Base-by-base conservation (phyloP, 2,888 invertebrate species). In the Macaria notata region DNA sequence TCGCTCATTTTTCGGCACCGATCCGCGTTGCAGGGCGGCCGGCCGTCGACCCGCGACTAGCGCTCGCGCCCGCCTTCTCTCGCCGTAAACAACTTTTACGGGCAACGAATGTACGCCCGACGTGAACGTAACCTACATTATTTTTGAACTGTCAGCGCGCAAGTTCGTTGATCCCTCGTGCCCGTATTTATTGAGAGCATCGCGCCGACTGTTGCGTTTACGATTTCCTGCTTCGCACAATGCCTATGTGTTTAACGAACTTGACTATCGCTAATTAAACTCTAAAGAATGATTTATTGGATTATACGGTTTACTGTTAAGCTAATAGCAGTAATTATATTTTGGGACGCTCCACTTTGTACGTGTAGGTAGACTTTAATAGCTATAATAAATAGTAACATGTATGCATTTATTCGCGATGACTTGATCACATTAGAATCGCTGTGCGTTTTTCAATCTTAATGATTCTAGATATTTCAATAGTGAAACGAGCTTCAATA, bases 51-150 rank as follows among this genome's bases (percentile, higher is more conserved):
- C 81, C 75, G 82, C 73, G 76, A 76, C 73, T 79, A 81, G 76
- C 75, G 75, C 70, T 66, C 68, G 66, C 74, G 70, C 72, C 72
- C 73, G 73, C 75, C 75, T 76, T 75, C 77, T 72, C 78, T 80
- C 76, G 74, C 84, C 81, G 86, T 88, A 88, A 88, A 86, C 84
- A 88, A 85, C 88, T 87, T 88, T 88, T 88, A 89, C 89, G 88
- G 88, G 81, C 88, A 83, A 82, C 83, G 81, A 86, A 85, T 86
- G 88, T 88, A 88, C 87, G 83, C 88, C 87, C 88, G 80, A 87
- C 88, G 84, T 86, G 88, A 90, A 85, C 91, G 89, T 90, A 90
- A 89, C 91, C 91, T 81, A 91, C 88, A 89, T 91, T 85, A 89
- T 88, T 89, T 90, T 90, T 88, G 87, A 88, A 86, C 88, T 88